Percentiles rank a stretch among this genome's conserved stretches.
Conservation (phyloP, 1,140 invertebrate species). For the Muscidifurax raptorellus region DNA sequence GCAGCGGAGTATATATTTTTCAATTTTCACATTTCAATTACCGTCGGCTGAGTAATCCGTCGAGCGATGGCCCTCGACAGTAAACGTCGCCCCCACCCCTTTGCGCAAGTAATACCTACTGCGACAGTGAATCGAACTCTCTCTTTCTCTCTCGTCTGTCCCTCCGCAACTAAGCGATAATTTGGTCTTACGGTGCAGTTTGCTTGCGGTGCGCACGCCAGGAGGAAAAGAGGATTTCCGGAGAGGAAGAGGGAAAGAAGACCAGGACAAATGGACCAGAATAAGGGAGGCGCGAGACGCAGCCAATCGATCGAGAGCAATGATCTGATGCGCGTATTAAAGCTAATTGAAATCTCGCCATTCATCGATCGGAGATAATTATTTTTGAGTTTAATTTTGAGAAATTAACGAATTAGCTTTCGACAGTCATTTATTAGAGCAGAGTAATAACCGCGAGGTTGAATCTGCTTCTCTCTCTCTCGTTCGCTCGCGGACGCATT, state of each 20-base stretch:
- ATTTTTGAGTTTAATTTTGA: too few relatives aligned
- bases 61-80: conserved; percentile 3
- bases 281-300: conserved; percentile 3
- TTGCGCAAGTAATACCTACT: neutral
- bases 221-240: conserved; percentile 58
- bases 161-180: conserved; percentile 60
- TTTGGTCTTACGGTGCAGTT: conserved; percentile 63
- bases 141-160: neutral
- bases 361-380: neutral
- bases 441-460: neutral
- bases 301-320: conserved; percentile 10
- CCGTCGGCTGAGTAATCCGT: conserved; percentile 16
- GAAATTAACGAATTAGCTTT: neutral
- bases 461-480: neutral
- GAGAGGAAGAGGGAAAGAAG: conserved; percentile 24
- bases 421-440: neutral
- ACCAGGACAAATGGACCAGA: conserved; percentile 41
- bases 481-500: too few relatives aligned
- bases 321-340: neutral
- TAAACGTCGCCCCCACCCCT: neutral
- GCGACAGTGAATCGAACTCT: neutral
- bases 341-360: neutral
- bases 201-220: conserved; percentile 56
- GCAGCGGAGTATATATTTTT: conserved; percentile 18
- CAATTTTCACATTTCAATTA: conserved; percentile 43